Evolutionary conservation across 2,888 invertebrate genomes (phyloP), one percentile per base, ranked within the genome.

Genomic region (Silvanus unidentatus): DNA sequence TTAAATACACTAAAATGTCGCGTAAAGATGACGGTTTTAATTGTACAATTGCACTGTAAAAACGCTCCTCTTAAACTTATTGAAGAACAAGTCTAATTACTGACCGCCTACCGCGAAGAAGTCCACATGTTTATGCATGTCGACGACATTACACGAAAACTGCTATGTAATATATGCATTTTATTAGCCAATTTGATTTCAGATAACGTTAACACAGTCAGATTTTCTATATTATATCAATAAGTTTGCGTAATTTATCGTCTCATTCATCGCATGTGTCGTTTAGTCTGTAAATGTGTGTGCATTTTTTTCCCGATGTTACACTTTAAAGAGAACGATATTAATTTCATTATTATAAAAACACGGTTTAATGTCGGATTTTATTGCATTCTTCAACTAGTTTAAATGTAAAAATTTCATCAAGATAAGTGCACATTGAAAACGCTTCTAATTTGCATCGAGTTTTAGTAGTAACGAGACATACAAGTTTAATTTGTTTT

Each of bases 131-230:
- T 50, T 50, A 48, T 49, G 42, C 38, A 30, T 42, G n/a, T 32
- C 8, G 8, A 32, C 4, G 40, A 36, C 47, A 47, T 42, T 39
- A 43, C 49, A 48, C 48, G 53, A 50, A 42, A 55, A 48, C 44
- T 47, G 44, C 51, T 55, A n/a, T n/a, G 50, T 55, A 59, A 59
- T 56, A 40, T 51, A 52, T 46, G 50, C 57, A 54, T 45, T 58
- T 58, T 54, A 53, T 54, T 49, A 50, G 50, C 45, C 50, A 47
- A 50, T 52, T 52, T 34, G 42, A 48, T 50, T 53, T 45, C 35
- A 49, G 47, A 49, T 49, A 50, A 45, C 43, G 44, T 44, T 50
- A 15, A 14, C 40, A 29, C 43, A 27, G 34, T 35, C 39, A 28
- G 44, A 44, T 47, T 49, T 40, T 49, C 38, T 40, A 42, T 27